phyloP scores from a whole-genome alignment of 1,140 invertebrate species.

The Metopolophium dirhodum region DNA sequence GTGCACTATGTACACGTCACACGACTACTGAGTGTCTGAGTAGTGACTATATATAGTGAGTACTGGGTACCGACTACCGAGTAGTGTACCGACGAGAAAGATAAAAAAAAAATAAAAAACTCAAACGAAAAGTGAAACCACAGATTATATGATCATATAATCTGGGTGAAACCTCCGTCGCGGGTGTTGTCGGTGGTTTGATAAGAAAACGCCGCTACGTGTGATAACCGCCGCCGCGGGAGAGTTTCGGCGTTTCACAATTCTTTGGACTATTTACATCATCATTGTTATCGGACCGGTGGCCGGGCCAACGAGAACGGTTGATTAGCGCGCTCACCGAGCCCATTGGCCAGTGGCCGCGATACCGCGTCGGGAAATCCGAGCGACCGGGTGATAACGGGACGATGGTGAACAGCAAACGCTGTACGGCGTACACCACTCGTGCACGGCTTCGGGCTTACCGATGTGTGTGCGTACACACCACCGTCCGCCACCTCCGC shows the following conservation, averaged over 20 bases:
- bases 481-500: background rate
- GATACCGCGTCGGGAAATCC: background rate
- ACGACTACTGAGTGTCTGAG: background rate
- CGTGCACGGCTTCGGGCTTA: background rate
- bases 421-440: background rate
- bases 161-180: background rate
- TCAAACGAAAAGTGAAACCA: background rate
- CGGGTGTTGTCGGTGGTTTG: background rate
- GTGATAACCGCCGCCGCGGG: background rate
- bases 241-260: slow-evolving; percentile 24
- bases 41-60: too few species aligned
- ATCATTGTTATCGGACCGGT: slow-evolving; percentile 34
- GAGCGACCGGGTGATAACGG: slow-evolving; percentile 2
- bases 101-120: background rate
- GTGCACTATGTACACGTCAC: background rate
- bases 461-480: background rate
- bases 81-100: too few species aligned
- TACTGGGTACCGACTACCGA: too few species aligned
- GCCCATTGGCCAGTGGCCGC: slow-evolving; percentile 5
- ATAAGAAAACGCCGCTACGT: slow-evolving; percentile 13
- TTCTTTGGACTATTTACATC: slow-evolving; percentile 3
- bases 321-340: background rate
- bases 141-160: too few species aligned
- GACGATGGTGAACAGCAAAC: background rate
- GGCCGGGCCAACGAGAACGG: background rate